phyloP scores from a whole-genome alignment of 2,888 invertebrate species.

The Drosophila vallismaia region DNA sequence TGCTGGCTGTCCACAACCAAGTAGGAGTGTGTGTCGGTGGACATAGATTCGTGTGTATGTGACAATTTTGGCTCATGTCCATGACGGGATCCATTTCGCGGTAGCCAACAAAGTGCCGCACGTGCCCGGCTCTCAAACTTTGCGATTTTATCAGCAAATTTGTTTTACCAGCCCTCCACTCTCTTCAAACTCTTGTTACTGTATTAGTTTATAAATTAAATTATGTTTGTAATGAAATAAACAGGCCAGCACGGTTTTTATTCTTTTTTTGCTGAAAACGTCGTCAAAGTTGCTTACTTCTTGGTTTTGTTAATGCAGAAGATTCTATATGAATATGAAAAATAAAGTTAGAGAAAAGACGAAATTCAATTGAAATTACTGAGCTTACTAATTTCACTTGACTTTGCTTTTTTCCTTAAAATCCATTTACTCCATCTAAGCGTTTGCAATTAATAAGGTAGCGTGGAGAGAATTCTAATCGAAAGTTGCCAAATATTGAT shows the following conservation, averaged over 20 bases:
- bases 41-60: conserved; percentile 6
- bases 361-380: too few relatives aligned
- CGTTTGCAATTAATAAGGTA: conserved; percentile 27
- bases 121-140: conserved; percentile 69
- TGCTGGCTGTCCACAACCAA: conserved; percentile 45
- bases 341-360: too few relatives aligned
- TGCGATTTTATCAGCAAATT: conserved; percentile 65
- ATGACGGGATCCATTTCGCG: conserved; percentile 29
- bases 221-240: conserved; percentile 30
- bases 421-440: neutral
- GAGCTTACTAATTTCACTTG: too few relatives aligned
- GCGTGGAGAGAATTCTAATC: neutral
- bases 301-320: too few relatives aligned
- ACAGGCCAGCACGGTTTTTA: too few relatives aligned
- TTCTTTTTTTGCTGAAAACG: too few relatives aligned
- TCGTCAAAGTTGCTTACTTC: too few relatives aligned
- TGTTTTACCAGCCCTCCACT: conserved; percentile 14
- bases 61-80: conserved; percentile 31
- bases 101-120: conserved; percentile 49
- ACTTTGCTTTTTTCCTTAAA: neutral
- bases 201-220: conserved; percentile 58
- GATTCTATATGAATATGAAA: too few relatives aligned
- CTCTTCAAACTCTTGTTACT: neutral
- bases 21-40: conserved; percentile 5
- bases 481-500: conserved; percentile 23